Evolutionary conservation across 2,888 invertebrate species (phyloP), one percentile per base, ranked within the genome.

Genomic region (Ellobium chinense): DNA sequence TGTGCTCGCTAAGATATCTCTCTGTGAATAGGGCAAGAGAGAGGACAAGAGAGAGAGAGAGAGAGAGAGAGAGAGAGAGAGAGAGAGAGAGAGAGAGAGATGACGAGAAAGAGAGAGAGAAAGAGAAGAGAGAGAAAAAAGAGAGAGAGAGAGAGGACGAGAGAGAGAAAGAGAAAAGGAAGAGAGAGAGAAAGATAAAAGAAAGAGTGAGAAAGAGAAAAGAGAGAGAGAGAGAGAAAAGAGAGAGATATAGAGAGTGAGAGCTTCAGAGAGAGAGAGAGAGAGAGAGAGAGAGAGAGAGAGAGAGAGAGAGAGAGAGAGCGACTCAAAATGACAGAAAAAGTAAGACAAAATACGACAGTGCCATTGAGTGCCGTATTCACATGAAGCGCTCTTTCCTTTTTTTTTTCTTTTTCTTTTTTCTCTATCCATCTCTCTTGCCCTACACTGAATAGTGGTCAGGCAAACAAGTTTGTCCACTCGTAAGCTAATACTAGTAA

Each of bases 41-140:
- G 18, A 18, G 18, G 46, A 46, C 46, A 46, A 46, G 46, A 46
- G 63, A 34, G 31, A 31, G 34, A 34, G 14, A 63, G 63, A 63
- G 34, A 31, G 2, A 63, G 63, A 63, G 1, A 18, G 18, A 34
- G 14, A 37, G 37, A 4, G 37, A 18, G 37, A n/a, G 24, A 12
- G 4, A 2, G 12, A 14, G 37, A 21, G 37, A 2, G 24, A 66
- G 66, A 66, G 37, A 37, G n/a, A 66, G n/a, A 66, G 24, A 54
- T 46, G 27, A 7, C 5, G 46, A 27, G 5, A 21, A 70, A n/a
- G 46, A 37, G 37, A 29, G n/a, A 66, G 3, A n/a, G n/a, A 37
- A 37, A 66, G n/a, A 66, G 66, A 66, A 21, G 46, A 65, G 65
- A 34, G 27, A 65, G 37, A 27, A 46, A 29, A 46, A 21, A 70